These are phyloP conservation scores for Pterocles burchelli DNA, from an alignment of 2,113 vertebrate species.

Conservation along the genomic window DNA sequence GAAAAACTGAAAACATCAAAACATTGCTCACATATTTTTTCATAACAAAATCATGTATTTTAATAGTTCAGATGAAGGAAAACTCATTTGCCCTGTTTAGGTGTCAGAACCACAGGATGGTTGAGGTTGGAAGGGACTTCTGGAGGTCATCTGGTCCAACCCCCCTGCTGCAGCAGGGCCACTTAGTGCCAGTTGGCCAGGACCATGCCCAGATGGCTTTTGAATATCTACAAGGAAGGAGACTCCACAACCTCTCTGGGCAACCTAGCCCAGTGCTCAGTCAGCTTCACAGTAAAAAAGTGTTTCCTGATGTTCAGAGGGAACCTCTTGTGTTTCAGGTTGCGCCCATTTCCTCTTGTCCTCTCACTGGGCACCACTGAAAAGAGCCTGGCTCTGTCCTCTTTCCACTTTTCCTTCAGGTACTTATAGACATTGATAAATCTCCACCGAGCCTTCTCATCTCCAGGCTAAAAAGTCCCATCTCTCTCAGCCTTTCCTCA, in stretches of 20 bases:
- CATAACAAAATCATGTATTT: not conserved
- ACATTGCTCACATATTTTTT: not conserved
- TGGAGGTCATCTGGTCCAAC: not conserved
- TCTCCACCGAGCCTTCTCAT: not conserved
- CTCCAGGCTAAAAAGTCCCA: not conserved
- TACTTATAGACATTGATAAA: not conserved
- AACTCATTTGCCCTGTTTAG: not conserved
- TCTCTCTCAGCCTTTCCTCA: not conserved
- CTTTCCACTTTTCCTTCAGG: not conserved
- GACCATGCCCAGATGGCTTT: accelerated
- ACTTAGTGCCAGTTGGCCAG: not conserved
- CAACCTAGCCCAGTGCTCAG: not conserved
- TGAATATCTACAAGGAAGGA: not conserved
- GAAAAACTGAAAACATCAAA: not conserved
- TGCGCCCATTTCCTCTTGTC: not conserved
- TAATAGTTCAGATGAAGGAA: not conserved
- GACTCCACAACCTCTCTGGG: not conserved
- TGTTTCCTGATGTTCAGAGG: not conserved
- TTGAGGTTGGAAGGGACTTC: not conserved
- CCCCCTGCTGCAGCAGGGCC: not conserved
- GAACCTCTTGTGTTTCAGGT: not conserved
- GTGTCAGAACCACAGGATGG: not conserved
- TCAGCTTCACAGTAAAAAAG: not conserved
- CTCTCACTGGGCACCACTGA: not conserved
- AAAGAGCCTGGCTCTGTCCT: not conserved